Base-by-base conservation (phyloP, 2,888 invertebrate species). In the Steinernema scapterisci region DNA sequence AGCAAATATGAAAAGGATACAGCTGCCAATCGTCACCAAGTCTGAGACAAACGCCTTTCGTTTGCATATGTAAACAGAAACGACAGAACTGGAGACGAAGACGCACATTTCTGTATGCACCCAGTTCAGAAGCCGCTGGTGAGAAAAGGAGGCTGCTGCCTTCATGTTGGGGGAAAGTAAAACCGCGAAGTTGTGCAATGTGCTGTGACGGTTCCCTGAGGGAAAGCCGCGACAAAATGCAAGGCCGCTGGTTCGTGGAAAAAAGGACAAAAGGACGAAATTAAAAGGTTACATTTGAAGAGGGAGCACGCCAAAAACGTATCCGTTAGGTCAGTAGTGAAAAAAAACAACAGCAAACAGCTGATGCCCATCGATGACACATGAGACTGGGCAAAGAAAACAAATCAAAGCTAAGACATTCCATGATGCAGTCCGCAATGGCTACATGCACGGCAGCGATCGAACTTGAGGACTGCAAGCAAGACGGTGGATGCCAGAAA, bases 281-380 rank as follows among this genome's bases (percentile, higher is more conserved):
- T 25, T 7, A 27, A 25, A 31, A 25, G 21, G 21, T 7, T 3
- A 2, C 23, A 13, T 21, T 5, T 3, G 13, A 16, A 48, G 52
- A 23, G 16, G 63, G 3, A 1, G 7, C 16, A 52, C 23, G 31
- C 63, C 63, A 31, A 63, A 63, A 63, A 25, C 63, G 63, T 63
- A 31, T 31, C 13, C 1, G 63, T 63, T 63, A 27, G 63, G 2
- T 9, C 11, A 63, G 31, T 16, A 31, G 23, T 11, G 23, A 52
- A 9, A n/a, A n/a, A n/a, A n/a, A n/a, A 52, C 2, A 27, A 31
- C 63, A 27, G 38, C 27, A 63, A 38, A 63, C 63, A 63, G 63
- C 63, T 63, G 63, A 63, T 63, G 63, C 63, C 63, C 63, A 63
- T 63, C 31, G 31, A 31, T 63, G 63, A 63, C 63, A 63, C 63